Base-by-base conservation (phyloP, 1,140 invertebrate genomes). In the Drosophila tristis region DNA sequence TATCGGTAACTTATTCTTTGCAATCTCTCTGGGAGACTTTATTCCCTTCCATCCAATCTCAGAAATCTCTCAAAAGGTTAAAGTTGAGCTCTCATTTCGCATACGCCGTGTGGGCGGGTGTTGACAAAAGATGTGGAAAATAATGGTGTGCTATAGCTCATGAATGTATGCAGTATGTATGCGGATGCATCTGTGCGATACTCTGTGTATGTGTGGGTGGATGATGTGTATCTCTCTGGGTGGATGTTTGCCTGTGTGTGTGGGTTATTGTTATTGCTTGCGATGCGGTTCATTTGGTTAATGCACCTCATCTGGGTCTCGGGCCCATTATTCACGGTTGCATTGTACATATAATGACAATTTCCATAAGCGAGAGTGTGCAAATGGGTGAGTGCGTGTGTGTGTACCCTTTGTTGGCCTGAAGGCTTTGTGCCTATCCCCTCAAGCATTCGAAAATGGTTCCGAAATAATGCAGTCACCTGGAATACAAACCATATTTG, bases 221-320 rank as follows among this genome's bases (percentile, higher is more conserved):
- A 1, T 3, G 3, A 16, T 47, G 15, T 56, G 50, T 25, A 49
- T 13, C 8, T 39, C 35, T 29, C 26, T 39, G 35, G 35, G 11
- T 4, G 35, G 11, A 5, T 51, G 48, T 35, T 66, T 48, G 50
- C 31, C 8, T 11, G 8, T 63, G 20, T 25, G 13, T 20, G 42
- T 31, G 43, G 15, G 43, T 39, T 75, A 51, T 74, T 73, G 58
- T 74, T 74, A 78, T 78, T 74, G 68, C 60, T 58, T 76, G 68
- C 74, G 81, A 77, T 86, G 81, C 78, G 81, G 81, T 86, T 86
- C 81, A 86, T 86, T 86, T 86, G 82, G 81, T 87, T 86, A 86
- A 86, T 86, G 81, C 81, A 86, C 76, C 78, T 84, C 67, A 71
- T 70, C 65, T 71, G 67, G 49, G 74, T 72, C 62, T 66, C 59